These are phyloP conservation scores for Stichodactyla helianthus DNA, from an alignment of 64 coral and sea anemone genomes.

Conservation along the genomic window DNA sequence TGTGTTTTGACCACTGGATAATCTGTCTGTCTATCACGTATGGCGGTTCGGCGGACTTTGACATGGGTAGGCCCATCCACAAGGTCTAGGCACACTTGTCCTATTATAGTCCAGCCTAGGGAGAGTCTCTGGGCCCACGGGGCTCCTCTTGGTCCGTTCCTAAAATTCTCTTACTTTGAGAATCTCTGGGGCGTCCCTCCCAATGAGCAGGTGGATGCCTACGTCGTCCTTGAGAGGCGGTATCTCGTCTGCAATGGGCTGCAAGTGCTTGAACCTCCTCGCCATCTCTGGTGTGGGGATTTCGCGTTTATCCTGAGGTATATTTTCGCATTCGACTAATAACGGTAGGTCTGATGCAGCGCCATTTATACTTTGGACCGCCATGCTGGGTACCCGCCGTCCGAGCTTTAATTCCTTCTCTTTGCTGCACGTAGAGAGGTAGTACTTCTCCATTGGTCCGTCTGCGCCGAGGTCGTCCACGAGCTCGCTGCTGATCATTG, in stretches of 20 bases:
- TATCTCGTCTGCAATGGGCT: conserved; percentile 40
- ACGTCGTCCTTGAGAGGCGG: conserved; percentile 2
- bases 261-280: conserved; percentile 47
- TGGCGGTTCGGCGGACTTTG: conserved; percentile 7
- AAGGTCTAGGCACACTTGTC: conserved; percentile 58
- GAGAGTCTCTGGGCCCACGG: neutral
- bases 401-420: conserved; percentile 32
- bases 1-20: neutral
- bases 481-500: conserved; percentile 20
- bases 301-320: conserved; percentile 37
- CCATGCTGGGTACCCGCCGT: no score
- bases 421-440: conserved; percentile 25
- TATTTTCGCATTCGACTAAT: conserved; percentile 38
- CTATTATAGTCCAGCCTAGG: conserved; percentile 55
- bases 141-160: conserved; percentile 26
- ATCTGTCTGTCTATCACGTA: neutral
- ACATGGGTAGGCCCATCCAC: conserved; percentile 41
- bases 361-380: conserved; percentile 13
- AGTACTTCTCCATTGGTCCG: conserved; percentile 18
- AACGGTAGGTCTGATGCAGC: conserved; percentile 25
- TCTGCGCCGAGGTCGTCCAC: neutral
- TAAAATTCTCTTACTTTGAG: conserved; percentile 39
- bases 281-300: conserved; percentile 61
- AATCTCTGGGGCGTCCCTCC: conserved; percentile 31
- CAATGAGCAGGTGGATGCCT: conserved; percentile 22